Conservation (phyloP, 2,888 invertebrate species). For the Alloscopus bannaensis region DNA sequence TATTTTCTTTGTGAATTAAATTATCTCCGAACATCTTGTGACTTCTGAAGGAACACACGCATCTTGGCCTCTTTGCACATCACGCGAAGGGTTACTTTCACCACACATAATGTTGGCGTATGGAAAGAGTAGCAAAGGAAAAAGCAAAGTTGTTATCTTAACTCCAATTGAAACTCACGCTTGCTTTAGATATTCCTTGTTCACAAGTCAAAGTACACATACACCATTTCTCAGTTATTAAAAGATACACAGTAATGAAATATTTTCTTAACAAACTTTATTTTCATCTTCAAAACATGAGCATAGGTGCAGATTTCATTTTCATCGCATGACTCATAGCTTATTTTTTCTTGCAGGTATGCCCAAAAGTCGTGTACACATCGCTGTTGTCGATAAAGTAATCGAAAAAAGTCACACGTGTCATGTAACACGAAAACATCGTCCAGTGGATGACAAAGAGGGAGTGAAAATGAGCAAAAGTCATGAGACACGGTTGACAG, state of each 20-base stretch:
- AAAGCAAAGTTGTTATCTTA: background rate
- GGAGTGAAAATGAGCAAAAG: background rate
- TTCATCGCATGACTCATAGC: background rate
- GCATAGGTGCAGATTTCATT: background rate
- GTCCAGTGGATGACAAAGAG: background rate
- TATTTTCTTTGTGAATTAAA: conserved; percentile 34
- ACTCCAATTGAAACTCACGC: background rate
- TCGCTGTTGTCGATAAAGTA: too few species aligned
- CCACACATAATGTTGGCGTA: background rate
- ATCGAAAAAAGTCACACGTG: conserved; percentile 3
- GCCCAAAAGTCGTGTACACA: too few species aligned
- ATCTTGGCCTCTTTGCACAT: conserved; percentile 1
- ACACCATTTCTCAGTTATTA: background rate
- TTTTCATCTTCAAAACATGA: background rate
- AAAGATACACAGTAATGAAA: background rate
- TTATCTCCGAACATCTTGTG: conserved; percentile 24
- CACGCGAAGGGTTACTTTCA: background rate
- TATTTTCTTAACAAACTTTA: background rate
- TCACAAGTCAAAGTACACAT: too few species aligned
- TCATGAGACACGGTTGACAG: background rate
- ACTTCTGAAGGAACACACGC: background rate
- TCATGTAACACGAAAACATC: background rate
- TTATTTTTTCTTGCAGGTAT: too few species aligned
- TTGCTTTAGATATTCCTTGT: background rate
- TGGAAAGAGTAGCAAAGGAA: background rate